phyloP scores from a whole-genome alignment of 2,113 vertebrate genomes.

The Irena cyanogastra region DNA sequence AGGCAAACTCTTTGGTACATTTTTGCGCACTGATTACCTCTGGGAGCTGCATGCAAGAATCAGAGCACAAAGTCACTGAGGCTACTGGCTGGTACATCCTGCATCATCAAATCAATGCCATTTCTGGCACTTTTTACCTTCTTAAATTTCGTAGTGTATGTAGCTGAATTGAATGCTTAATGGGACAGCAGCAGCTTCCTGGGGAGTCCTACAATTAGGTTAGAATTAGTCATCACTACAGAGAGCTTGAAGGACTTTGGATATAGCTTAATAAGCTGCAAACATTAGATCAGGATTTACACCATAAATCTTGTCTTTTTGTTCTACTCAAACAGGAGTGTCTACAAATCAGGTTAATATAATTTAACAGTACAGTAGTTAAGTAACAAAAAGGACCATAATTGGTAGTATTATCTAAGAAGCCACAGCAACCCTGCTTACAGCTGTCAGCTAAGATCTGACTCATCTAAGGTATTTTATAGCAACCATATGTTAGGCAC shows the following conservation, averaged over 20 bases:
- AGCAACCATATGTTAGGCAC: constrained; percentile 71
- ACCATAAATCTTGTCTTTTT: constrained; percentile 44
- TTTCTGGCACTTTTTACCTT: not conserved
- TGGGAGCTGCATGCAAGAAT: not conserved
- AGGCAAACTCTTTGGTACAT: not conserved
- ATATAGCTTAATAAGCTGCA: constrained; percentile 3
- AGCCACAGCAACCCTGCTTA: constrained; percentile 52
- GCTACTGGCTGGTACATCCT: not conserved
- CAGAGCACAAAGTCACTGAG: not conserved
- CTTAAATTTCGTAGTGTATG: not conserved
- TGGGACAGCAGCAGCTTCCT: not conserved
- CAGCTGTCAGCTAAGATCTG: constrained; percentile 60
- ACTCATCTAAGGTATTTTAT: constrained; percentile 71
- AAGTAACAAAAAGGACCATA: constrained; percentile 19
- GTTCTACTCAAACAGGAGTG: constrained; percentile 1
- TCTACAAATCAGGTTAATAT: constrained; percentile 61
- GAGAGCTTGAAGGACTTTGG: constrained; percentile 1
- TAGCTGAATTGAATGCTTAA: not conserved
- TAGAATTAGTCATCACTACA: not conserved
- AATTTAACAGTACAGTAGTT: constrained; percentile 50
- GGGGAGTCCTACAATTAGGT: not conserved
- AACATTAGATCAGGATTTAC: constrained; percentile 27
- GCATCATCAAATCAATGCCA: not conserved
- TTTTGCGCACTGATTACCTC: not conserved
- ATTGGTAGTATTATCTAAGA: constrained; percentile 30